Conservation (phyloP, 2,888 invertebrate species). For the Magallana nippona region DNA sequence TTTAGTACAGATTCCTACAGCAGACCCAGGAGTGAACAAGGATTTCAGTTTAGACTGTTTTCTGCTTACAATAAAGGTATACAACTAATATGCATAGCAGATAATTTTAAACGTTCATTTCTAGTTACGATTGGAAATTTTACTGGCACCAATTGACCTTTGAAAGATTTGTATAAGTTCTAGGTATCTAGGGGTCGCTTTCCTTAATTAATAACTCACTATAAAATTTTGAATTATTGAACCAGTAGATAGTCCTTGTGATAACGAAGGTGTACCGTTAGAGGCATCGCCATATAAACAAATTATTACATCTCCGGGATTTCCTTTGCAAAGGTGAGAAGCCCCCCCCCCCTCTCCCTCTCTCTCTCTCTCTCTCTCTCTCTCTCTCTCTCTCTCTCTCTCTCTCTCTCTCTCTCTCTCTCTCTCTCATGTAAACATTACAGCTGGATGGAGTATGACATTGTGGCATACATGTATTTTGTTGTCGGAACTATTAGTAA, state of each 20-base stretch:
- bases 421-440: no score
- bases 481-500: no score
- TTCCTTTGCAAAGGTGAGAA: not conserved
- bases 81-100: not conserved
- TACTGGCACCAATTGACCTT: no score
- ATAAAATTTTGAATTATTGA: not conserved
- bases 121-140: not conserved
- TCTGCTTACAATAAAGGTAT: not conserved
- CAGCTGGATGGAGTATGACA: no score
- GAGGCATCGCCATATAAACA: not conserved
- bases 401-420: no score
- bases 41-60: conserved; percentile 14
- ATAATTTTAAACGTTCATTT: not conserved
- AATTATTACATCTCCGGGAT: not conserved
- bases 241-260: not conserved
- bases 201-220: no score
- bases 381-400: no score
- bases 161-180: no score
- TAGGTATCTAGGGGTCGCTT: no score
- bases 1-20: not conserved
- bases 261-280: not conserved
- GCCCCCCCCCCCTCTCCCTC: no score
- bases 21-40: not conserved
- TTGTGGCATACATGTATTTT: no score
- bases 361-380: no score